Base-by-base conservation (phyloP, 2,888 invertebrate species). In the Gerosis bhagava region DNA sequence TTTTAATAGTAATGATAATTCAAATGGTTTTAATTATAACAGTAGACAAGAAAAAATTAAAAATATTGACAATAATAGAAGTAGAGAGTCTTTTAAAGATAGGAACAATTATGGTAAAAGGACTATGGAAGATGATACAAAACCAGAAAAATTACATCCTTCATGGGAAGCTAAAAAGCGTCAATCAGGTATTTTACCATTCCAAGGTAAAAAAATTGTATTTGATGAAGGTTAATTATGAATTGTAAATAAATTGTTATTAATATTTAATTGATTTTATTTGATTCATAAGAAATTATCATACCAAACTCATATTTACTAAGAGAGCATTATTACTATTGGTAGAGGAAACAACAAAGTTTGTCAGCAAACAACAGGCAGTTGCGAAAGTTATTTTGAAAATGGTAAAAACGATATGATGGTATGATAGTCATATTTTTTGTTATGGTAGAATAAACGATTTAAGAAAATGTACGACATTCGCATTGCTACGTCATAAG, bases 141-240 rank as follows among this genome's bases (percentile, higher is more conserved):
- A 39, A 36, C 51, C 70, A 41, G 89, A 87, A 51, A 89, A 88
- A 68, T 62, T 89, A 40, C 90, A 90, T 71, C 90, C 90, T 2
- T 90, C 90, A 12, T 90, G 90, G 90, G 89, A 88, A 64, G 90
- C 90, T 1, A 90, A 90, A 63, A 89, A 82, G 51, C 77, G 77
- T 34, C 75, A 78, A 43, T 86, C 88, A 1, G 73, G 77, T 41
- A 74, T 89, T 49, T 64, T 83, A 69, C 84, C 86, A 3, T 88
- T 79, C 57, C 67, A 84, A 61, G 89, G 89, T 54, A 89, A 86
- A 67, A 89, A 88, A 57, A 83, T 80, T 59, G 78, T 83, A 24
- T 89, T 89, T 73, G 73, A 82, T 63, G 73, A 78, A 52, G 67
- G 62, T 60, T 77, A 58, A 65, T 51, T 32, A 21, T 26, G 1